phyloP scores from a whole-genome alignment of 1,140 invertebrate genomes.

The Steinernema khuongi region DNA sequence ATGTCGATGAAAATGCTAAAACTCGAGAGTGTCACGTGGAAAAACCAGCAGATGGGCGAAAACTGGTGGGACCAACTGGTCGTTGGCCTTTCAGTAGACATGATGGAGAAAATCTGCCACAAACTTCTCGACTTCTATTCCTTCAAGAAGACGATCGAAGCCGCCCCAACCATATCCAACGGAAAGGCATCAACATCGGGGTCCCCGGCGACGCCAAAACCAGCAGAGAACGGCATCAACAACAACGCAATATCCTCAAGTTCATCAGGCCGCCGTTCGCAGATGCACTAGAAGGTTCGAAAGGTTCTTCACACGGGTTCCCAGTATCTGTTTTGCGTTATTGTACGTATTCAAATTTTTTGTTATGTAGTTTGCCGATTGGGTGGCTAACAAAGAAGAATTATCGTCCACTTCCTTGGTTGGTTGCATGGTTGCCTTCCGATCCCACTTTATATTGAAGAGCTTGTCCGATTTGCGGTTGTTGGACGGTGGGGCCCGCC shows the following conservation, averaged over 20 bases:
- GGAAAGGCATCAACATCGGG: no score
- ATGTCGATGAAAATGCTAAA: slow-evolving; percentile 44
- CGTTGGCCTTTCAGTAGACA: background rate
- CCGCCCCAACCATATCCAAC: background rate
- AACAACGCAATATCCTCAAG: background rate
- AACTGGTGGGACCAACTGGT: slow-evolving; percentile 1
- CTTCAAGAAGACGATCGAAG: slow-evolving; percentile 7
- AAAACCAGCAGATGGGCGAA: background rate
- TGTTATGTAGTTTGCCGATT: background rate
- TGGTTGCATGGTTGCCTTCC: background rate
- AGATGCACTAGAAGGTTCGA: background rate
- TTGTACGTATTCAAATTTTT: background rate
- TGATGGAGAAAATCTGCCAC: slow-evolving; percentile 13
- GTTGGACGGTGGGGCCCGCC: no score
- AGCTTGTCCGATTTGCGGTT: no score
- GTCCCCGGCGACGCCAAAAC: background rate
- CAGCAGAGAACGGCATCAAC: background rate
- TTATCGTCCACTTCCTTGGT: background rate
- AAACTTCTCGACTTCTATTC: slow-evolving; percentile 7
- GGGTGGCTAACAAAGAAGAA: background rate
- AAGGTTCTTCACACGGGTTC: background rate
- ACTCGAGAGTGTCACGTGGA: background rate
- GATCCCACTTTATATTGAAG: no score
- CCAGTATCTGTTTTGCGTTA: background rate
- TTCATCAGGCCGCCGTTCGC: background rate